Evolutionary conservation across 2,113 vertebrate species (phyloP), one percentile per base, ranked within the genome.

Genomic region (Cygnus atratus): DNA sequence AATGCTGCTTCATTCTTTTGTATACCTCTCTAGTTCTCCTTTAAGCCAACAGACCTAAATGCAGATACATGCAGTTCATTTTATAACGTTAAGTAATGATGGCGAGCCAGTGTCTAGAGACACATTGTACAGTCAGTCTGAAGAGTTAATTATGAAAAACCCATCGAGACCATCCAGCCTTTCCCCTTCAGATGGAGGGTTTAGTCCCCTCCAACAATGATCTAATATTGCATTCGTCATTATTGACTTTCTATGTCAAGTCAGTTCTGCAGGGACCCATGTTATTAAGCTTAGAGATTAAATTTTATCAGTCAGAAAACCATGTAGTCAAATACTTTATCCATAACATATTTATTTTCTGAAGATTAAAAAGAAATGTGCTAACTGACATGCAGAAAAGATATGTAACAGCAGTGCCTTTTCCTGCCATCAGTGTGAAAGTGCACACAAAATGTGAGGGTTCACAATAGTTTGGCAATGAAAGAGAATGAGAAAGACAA

Each of bases 291-390:
- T 84, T 41, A 57, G 21, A 39, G 18, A 54, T 68, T 74, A 61
- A 46, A 61, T 92, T 81, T 72, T 72, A 73, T 66, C 83, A 73
- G 55, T 44, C 90, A 81, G 72, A n/a, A 92, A 90, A 78, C 6
- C 13, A 39, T 2, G 3, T 11, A 58, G 37, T 65, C 84, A 65
- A 78, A 67, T 74, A 41, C 5, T 89, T 70, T 18, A 83, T 25
- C 68, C 37, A 18, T 39, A 80, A 62, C 35, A 50, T 22, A 37
- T 65, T 81, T 57, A 52, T 83, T 62, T 39, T 63, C n/a, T 70
- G 35, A 58, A 58, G 28, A 57, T 65, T 35, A 43, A 52, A 80
- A 77, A 44, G 39, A 54, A 75, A 70, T 14, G 3, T 62, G 13
- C n/a, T 62, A 25, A 13, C 25, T 78, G 66, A 24, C 35, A 16